A percentile compares a stretch with the other conserved stretches of the same genome.
Evolutionary conservation across 2,797 vertebrate genomes (phyloP).

Genomic region (Silurus aristotelis): DNA sequence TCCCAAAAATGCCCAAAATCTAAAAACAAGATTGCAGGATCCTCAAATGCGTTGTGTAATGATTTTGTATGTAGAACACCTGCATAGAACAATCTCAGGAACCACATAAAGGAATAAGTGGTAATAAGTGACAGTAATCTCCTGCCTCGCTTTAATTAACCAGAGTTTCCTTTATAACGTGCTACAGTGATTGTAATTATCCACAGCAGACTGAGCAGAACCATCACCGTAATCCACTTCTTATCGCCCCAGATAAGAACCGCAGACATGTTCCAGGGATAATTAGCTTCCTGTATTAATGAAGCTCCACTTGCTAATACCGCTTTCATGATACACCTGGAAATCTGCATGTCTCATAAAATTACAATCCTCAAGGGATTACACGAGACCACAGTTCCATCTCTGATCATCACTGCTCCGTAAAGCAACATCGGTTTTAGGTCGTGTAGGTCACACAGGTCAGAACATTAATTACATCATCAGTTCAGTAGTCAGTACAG

Average conservation of each 20-base stretch:
- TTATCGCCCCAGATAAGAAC: slow-evolving; percentile 68
- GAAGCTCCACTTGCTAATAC: slow-evolving; percentile 61
- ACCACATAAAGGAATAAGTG: slow-evolving; percentile 34
- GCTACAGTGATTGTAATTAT: slow-evolving; percentile 63
- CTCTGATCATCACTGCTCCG: background rate
- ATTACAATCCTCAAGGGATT: background rate
- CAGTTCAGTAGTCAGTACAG: too few species aligned
- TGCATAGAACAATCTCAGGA: slow-evolving; percentile 18
- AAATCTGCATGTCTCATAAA: slow-evolving; percentile 1
- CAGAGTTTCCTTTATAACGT: slow-evolving; percentile 65
- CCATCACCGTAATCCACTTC: slow-evolving; percentile 66
- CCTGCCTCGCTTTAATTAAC: slow-evolving; percentile 65
- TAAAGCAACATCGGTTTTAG: background rate
- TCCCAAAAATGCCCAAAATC: too few species aligned
- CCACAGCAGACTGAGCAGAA: slow-evolving; percentile 62
- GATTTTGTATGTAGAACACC: background rate
- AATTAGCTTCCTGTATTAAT: slow-evolving; percentile 72
- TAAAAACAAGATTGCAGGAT: too few species aligned
- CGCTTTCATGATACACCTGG: slow-evolving; percentile 46
- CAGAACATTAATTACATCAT: slow-evolving; percentile 7
- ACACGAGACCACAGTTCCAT: background rate
- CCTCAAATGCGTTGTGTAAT: background rate
- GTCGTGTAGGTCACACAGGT: slow-evolving; percentile 7
- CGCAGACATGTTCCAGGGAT: slow-evolving; percentile 61
- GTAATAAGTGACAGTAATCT: slow-evolving; percentile 61